Percentiles rank a stretch among this genome's conserved stretches.
phyloP scores from a whole-genome alignment of 1,140 invertebrate genomes.

The Zaprionus inermis region DNA sequence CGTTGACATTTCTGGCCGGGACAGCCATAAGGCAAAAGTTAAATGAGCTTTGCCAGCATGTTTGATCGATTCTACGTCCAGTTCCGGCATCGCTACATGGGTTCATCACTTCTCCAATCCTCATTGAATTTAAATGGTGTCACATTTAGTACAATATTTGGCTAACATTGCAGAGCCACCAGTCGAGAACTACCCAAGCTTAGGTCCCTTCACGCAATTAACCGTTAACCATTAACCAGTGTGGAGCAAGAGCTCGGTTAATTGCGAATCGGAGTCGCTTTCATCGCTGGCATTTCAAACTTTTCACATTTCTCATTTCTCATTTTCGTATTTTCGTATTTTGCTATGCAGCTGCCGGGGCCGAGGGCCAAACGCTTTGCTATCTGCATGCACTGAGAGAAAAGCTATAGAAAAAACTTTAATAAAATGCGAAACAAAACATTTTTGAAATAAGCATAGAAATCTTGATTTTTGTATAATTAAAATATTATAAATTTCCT shows the following conservation, averaged over 20 bases:
- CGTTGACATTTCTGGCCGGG: slow-evolving; percentile 62
- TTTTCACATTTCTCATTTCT: slow-evolving; percentile 34
- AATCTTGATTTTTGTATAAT: too few species aligned
- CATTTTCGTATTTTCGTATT: slow-evolving; percentile 14
- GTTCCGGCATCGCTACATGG: background rate
- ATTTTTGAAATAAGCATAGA: too few species aligned
- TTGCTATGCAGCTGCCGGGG: slow-evolving; percentile 36
- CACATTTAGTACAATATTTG: background rate
- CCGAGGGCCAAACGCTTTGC: slow-evolving; percentile 39
- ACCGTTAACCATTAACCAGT: slow-evolving; percentile 44
- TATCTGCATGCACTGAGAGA: slow-evolving; percentile 29
- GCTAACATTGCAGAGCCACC: background rate
- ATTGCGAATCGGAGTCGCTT: slow-evolving; percentile 64
- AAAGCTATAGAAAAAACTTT: background rate
- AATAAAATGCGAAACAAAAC: too few species aligned
- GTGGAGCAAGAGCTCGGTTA: slow-evolving; percentile 45
- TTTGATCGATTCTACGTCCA: slow-evolving; percentile 68
- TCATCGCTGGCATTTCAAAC: slow-evolving; percentile 64
- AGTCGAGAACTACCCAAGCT: background rate
- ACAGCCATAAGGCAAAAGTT: slow-evolving; percentile 50
- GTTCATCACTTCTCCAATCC: background rate
- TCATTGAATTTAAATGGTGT: slow-evolving; percentile 17
- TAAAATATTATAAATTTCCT: too few species aligned
- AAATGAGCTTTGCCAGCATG: slow-evolving; percentile 68
- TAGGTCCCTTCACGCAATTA: slow-evolving; percentile 35